Conservation (phyloP, 2,113 vertebrate genomes). For the Pelobates fuscus region DNA sequence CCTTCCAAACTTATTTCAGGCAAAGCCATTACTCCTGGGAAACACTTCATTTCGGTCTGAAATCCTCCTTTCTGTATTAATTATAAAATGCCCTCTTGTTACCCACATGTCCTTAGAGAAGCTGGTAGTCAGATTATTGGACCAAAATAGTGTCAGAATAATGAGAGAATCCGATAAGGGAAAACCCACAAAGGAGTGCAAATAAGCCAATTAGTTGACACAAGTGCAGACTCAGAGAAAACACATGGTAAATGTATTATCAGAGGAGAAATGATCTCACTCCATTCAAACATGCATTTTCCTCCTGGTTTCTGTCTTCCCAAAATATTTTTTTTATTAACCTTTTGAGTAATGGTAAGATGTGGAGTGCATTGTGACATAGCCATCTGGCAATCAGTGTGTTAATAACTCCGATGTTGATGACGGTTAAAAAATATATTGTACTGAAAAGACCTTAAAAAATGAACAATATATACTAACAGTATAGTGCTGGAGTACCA, state of each 20-base stretch:
- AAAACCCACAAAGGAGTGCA: constrained; percentile 57
- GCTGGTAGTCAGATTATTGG: constrained; percentile 46
- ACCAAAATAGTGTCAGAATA: constrained; percentile 53
- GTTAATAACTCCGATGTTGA: too few species aligned
- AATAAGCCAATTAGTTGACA: constrained; percentile 54
- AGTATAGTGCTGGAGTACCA: too few species aligned
- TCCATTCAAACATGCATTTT: background rate
- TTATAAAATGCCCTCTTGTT: constrained; percentile 53
- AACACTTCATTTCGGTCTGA: constrained; percentile 49
- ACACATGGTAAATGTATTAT: constrained; percentile 39
- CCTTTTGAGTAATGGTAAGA: background rate
- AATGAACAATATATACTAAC: too few species aligned
- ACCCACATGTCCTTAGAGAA: constrained; percentile 46
- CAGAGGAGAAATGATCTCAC: constrained; percentile 11
- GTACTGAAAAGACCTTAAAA: too few species aligned
- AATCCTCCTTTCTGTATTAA: constrained; percentile 50
- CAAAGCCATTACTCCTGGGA: constrained; percentile 44
- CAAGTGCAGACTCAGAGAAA: constrained; percentile 9
- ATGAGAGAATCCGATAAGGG: constrained; percentile 56
- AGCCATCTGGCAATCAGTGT: too few species aligned
- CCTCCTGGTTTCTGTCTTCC: background rate
- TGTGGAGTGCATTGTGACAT: too few species aligned
- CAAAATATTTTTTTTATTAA: background rate
- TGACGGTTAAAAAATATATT: too few species aligned
- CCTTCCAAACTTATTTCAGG: constrained; percentile 20